Evolutionary conservation across 2,888 invertebrate species (phyloP).

Genomic region (Yponomeuta cagnagella): DNA sequence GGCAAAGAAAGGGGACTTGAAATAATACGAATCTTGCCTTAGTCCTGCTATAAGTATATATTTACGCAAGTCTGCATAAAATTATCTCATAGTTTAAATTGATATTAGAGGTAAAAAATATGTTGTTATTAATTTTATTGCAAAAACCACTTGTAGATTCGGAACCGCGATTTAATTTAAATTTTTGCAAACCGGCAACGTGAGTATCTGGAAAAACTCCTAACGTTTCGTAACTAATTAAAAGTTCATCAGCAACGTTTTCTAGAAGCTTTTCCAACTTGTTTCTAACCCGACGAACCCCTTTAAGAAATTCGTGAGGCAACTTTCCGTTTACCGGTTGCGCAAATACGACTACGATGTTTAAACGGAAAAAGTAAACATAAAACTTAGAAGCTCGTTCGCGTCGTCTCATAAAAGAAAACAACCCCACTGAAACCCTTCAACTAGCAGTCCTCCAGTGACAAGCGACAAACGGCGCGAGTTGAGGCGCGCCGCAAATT

Average conservation of each 20-base stretch:
- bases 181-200: not conserved
- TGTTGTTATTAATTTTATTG: not conserved
- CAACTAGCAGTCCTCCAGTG: conserved; percentile 29
- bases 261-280: not conserved
- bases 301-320: not conserved
- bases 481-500: conserved; percentile 72
- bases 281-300: not conserved
- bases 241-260: not conserved
- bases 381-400: not conserved
- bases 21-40: not conserved
- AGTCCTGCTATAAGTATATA: too few species aligned
- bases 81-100: too few species aligned
- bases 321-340: not conserved
- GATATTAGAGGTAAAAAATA: not conserved
- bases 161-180: not conserved
- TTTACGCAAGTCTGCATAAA: too few species aligned
- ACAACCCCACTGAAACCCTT: conserved; percentile 13
- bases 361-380: conserved; percentile 10
- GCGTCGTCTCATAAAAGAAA: conserved; percentile 12
- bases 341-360: not conserved
- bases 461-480: conserved; percentile 67
- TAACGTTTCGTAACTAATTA: not conserved
- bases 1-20: not conserved
- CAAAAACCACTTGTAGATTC: not conserved
- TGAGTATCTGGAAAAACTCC: not conserved